phyloP scores from a whole-genome alignment of 1,140 invertebrate species.

The Cryptotermes secundus region DNA sequence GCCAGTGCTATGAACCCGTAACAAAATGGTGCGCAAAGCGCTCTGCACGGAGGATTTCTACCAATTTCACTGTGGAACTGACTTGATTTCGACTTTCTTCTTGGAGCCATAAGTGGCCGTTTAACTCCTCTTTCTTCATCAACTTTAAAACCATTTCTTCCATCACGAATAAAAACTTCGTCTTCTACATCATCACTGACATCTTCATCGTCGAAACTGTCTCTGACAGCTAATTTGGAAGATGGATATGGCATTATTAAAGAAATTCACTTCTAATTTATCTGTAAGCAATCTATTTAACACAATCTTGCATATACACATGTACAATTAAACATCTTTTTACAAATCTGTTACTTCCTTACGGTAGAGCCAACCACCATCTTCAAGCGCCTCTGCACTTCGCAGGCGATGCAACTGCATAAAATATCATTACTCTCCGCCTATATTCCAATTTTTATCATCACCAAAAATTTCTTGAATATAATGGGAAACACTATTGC shows the following conservation, averaged over 20 bases:
- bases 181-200: constrained; percentile 68
- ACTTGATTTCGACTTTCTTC: constrained; percentile 55
- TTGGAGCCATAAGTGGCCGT: constrained; percentile 71
- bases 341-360: no score
- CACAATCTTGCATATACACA: no score
- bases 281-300: no score
- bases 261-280: no score
- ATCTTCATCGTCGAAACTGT: constrained; percentile 59
- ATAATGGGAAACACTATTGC: no score
- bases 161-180: constrained; percentile 74
- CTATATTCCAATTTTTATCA: no score
- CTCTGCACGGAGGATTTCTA: constrained; percentile 54
- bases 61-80: constrained; percentile 50
- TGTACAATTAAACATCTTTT: no score
- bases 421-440: no score
- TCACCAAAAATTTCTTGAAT: no score
- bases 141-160: constrained; percentile 59
- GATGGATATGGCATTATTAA: constrained; percentile 30
- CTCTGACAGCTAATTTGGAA: constrained; percentile 45
- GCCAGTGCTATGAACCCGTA: constrained; percentile 60
- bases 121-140: constrained; percentile 70
- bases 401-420: no score
- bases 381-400: no score
- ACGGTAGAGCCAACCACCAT: no score
- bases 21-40: constrained; percentile 60